Base-by-base conservation (phyloP, 2,113 vertebrate species). In the Paralichthys olivaceus region DNA sequence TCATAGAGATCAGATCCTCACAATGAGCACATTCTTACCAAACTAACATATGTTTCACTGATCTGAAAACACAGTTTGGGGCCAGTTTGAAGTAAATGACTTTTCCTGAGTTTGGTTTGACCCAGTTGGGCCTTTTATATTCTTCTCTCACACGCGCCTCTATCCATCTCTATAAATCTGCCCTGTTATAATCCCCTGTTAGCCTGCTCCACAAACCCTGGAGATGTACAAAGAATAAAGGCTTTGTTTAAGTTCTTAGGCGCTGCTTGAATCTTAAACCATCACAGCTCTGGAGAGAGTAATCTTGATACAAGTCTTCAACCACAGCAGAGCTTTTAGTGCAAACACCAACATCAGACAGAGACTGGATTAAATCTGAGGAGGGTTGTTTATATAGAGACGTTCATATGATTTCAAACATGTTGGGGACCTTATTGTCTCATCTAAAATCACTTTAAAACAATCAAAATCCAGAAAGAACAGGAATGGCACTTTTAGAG, bases 201-300 rank as follows among this genome's bases (percentile, higher is more conserved):
- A 60, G 79, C 61, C 72, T 28, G 43, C 74, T 78, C 47, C 55
- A 65, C 57, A 73, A 82, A 87, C 66, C 60, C 60, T 40, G 15
- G 56, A 80, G 62, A 72, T 67, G 74, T 72, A 32, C 76, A 69
- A 80, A 82, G 65, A 90, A 89, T 65, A 67, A 67, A 77, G 80
- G 67, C 87, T 90, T 90, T 92, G 87, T 93, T 87, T 86, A 57
- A 81, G 65, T 89, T 81, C 66, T 65, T 66, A 61, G 67, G 66
- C 29, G 29, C 72, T 43, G n/a, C 67, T 78, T 78, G 43, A 69
- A 82, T 84, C 72, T 71, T 72, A 45, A 80, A 73, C 63, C 76
- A 65, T 72, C 69, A 58, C 55, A 62, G 29, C 51, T 77, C 53
- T 77, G 26, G 73, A 77, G 59, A 74, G 54, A 51, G 58, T 72